These are phyloP conservation scores for Urocyon cinereoargenteus DNA, from an alignment of 2,797 vertebrate genomes.

Conservation along the genomic window DNA sequence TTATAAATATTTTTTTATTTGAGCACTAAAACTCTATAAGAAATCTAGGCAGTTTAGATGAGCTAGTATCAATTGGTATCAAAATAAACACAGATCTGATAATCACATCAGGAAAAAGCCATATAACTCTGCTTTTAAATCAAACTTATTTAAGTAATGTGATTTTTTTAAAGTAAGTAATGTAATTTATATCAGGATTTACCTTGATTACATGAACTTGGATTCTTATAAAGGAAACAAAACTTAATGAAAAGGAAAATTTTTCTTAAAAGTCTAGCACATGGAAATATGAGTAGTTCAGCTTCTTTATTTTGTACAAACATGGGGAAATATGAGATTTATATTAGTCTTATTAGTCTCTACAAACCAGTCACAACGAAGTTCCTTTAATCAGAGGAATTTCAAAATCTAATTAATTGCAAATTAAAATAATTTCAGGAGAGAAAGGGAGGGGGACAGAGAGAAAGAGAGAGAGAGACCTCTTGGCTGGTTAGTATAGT, in stretches of 20 bases:
- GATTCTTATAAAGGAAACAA: neutral
- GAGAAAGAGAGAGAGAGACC: fast-evolving
- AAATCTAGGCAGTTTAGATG: conserved; percentile 24
- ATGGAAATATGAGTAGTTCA: neutral
- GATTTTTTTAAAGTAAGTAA: neutral
- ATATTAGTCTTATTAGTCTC: conserved; percentile 13
- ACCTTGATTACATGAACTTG: neutral
- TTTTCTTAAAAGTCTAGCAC: neutral
- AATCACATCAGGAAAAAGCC: neutral
- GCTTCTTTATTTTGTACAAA: conserved; percentile 49
- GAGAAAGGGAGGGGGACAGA: too few species aligned
- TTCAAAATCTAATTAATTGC: conserved; percentile 59
- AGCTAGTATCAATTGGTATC: neutral
- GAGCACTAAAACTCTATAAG: neutral
- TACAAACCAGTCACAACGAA: conserved; percentile 54
- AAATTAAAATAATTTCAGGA: neutral
- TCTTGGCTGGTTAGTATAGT: neutral
- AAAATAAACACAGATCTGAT: conserved; percentile 12
- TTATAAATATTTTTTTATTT: conserved; percentile 1
- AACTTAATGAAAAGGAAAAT: neutral
- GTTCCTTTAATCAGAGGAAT: conserved; percentile 55
- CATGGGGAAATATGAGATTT: neutral
- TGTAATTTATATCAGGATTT: neutral
- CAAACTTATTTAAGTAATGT: neutral
- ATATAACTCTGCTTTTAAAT: conserved; percentile 2